Conservation (phyloP, 2,888 invertebrate genomes). For the Dryomyza anilis region DNA sequence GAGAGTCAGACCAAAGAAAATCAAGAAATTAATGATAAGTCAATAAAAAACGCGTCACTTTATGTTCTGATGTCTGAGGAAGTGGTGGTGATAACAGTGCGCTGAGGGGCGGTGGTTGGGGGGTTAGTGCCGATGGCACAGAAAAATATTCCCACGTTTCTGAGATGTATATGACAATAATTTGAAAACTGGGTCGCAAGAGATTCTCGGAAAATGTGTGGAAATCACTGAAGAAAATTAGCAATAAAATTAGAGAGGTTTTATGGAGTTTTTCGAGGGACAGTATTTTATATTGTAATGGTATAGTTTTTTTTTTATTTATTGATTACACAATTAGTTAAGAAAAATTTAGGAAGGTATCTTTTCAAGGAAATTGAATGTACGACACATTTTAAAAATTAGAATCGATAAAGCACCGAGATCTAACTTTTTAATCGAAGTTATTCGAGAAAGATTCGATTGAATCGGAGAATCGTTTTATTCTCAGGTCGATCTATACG, state of each 20-base stretch:
- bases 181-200: background rate
- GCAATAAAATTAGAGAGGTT: background rate
- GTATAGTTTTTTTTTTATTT: too few species aligned
- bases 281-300: too few species aligned
- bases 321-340: too few species aligned
- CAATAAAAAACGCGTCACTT: conserved; percentile 7
- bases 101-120: background rate
- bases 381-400: too few species aligned
- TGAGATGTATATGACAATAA: too few species aligned
- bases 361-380: too few species aligned
- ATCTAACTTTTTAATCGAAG: too few species aligned
- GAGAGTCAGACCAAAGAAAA: background rate
- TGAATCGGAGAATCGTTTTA: too few species aligned
- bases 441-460: too few species aligned
- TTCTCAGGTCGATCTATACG: too few species aligned
- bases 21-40: conserved; percentile 24
- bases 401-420: too few species aligned
- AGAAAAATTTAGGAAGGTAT: too few species aligned
- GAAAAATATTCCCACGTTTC: conserved; percentile 15
- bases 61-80: background rate
- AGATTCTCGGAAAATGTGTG: background rate
- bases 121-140: background rate
- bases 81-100: background rate
- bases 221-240: conserved; percentile 3
- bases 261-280: background rate